These are phyloP conservation scores for Glaucidium brasilianum DNA, from an alignment of 2,113 vertebrate genomes.

Conservation along the genomic window DNA sequence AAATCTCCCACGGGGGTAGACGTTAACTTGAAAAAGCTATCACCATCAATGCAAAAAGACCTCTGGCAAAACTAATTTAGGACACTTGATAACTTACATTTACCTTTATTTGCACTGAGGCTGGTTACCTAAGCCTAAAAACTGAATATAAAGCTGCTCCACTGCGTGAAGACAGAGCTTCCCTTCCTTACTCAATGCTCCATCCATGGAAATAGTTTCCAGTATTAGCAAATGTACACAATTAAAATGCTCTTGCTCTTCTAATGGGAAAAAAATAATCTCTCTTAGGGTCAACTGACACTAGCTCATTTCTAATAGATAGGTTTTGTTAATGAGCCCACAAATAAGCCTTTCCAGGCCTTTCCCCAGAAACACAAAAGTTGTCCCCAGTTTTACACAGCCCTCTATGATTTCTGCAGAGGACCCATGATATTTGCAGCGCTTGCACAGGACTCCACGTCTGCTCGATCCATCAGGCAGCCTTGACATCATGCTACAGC, in stretches of 20 bases:
- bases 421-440: neutral
- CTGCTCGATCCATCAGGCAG: slow-evolving; percentile 43
- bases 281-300: neutral
- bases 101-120: neutral
- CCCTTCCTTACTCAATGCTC: neutral
- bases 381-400: neutral
- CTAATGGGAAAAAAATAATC: neutral
- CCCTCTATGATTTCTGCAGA: neutral
- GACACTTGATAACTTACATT: neutral
- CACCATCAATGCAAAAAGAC: neutral
- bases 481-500: neutral
- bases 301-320: neutral
- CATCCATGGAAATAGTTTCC: neutral
- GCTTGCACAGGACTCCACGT: neutral
- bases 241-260: neutral
- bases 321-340: neutral
- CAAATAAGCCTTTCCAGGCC: neutral
- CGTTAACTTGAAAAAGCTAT: neutral
- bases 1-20: neutral
- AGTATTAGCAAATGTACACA: neutral
- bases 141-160: neutral
- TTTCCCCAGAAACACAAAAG: neutral
- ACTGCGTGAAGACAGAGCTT: neutral
- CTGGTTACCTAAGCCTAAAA: neutral
- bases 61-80: neutral